Evolutionary conservation across 92 coral and sea anemone species (phyloP).

Genomic region (Paragorgia papillata): DNA sequence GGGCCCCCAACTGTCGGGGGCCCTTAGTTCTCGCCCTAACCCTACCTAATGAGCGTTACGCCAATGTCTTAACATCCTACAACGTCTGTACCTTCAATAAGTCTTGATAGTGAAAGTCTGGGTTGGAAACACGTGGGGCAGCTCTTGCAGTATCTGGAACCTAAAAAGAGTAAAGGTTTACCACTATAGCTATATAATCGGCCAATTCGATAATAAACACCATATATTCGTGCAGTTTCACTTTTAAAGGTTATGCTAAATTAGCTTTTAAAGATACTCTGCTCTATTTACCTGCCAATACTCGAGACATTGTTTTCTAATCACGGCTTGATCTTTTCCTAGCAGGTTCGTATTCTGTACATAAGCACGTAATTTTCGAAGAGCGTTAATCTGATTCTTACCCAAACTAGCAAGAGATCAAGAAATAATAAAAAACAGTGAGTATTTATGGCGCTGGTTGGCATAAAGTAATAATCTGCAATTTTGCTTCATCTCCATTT

Average conservation of each 20-base stretch:
- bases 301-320: slow-evolving; percentile 71
- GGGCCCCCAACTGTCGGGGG: too few relatives aligned
- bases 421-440: neutral
- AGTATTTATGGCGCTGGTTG: neutral
- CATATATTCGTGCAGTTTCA: too few relatives aligned
- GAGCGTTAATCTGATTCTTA: slow-evolving; percentile 72
- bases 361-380: slow-evolving; percentile 82
- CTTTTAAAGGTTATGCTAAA: neutral
- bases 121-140: slow-evolving; percentile 61
- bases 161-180: slow-evolving; percentile 39
- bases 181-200: neutral
- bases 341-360: slow-evolving; percentile 80
- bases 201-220: too few relatives aligned
- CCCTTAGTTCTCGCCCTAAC: too few relatives aligned
- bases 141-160: slow-evolving; percentile 87
- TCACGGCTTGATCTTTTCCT: slow-evolving; percentile 86
- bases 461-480: too few relatives aligned
- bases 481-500: too few relatives aligned
- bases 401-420: slow-evolving; percentile 65
- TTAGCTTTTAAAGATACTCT: neutral
- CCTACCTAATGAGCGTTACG: too few relatives aligned
- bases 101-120: slow-evolving; percentile 73
- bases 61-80: neutral
- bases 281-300: slow-evolving; percentile 75
- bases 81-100: slow-evolving; percentile 70